Evolutionary conservation across 2,113 vertebrate species (phyloP).

Genomic region (Dendropsophus ebraccatus): DNA sequence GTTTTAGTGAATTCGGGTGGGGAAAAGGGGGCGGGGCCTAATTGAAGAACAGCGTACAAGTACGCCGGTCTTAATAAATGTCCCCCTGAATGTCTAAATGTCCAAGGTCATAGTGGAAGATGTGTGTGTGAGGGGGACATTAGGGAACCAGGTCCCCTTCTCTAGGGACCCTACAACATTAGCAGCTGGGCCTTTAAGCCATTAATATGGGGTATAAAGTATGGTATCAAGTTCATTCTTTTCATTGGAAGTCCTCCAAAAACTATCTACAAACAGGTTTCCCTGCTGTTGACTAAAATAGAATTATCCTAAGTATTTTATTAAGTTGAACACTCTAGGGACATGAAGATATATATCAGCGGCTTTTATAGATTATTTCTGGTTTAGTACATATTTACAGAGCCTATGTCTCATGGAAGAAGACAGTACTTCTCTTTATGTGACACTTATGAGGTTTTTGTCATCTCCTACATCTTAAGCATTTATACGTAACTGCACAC

Average conservation of each 20-base stretch:
- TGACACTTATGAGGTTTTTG: not conserved
- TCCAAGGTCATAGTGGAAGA: too few relatives aligned
- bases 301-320: not conserved
- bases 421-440: not conserved
- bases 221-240: too few relatives aligned
- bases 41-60: too few relatives aligned
- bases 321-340: not conserved
- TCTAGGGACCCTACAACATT: not conserved
- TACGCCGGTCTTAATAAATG: too few relatives aligned
- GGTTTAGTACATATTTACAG: not conserved
- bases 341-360: not conserved
- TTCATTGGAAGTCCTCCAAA: too few relatives aligned
- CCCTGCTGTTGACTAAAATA: not conserved
- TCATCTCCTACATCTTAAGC: not conserved
- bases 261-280: not conserved
- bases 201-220: not conserved
- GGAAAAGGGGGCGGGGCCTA: too few relatives aligned
- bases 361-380: not conserved
- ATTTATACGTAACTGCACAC: not conserved
- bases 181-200: not conserved
- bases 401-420: not conserved
- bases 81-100: too few relatives aligned
- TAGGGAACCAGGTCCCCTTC: not conserved
- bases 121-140: not conserved
- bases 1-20: too few relatives aligned